Evolutionary conservation across 2,113 vertebrate genomes (phyloP).

Genomic region (Cervus canadensis): DNA sequence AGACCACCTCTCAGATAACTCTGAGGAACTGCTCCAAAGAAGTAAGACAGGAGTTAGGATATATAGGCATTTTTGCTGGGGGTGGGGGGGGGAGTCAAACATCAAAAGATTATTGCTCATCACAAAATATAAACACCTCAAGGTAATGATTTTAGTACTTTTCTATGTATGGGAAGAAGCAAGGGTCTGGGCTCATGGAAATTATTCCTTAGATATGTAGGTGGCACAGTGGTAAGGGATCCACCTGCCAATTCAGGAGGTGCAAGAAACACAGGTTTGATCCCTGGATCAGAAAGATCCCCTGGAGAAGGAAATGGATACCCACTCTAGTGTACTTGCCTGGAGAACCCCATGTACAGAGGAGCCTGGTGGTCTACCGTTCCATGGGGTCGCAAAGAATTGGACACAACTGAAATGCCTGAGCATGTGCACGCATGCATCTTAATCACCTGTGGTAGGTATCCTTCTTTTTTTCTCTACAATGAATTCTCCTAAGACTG

Average conservation of each 20-base stretch:
- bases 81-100: fast-evolving
- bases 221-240: not conserved
- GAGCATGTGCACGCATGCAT: fast-evolving
- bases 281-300: not conserved
- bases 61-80: not conserved
- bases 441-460: too few species aligned
- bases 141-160: not conserved
- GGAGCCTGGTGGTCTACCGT: not conserved
- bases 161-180: not conserved
- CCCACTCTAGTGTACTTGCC: not conserved
- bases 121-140: not conserved
- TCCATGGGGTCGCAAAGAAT: not conserved
- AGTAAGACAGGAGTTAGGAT: not conserved
- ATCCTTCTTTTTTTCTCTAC: not conserved
- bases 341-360: not conserved
- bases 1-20: not conserved
- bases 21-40: not conserved
- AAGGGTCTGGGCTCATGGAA: not conserved
- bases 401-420: not conserved
- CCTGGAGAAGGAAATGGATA: not conserved
- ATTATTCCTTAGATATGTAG: not conserved
- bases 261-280: not conserved
- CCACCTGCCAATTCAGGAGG: not conserved
- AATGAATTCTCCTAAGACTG: not conserved
- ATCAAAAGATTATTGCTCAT: not conserved